phyloP scores from a whole-genome alignment of 1,140 invertebrate species.

The Eurytemora carolleeae region DNA sequence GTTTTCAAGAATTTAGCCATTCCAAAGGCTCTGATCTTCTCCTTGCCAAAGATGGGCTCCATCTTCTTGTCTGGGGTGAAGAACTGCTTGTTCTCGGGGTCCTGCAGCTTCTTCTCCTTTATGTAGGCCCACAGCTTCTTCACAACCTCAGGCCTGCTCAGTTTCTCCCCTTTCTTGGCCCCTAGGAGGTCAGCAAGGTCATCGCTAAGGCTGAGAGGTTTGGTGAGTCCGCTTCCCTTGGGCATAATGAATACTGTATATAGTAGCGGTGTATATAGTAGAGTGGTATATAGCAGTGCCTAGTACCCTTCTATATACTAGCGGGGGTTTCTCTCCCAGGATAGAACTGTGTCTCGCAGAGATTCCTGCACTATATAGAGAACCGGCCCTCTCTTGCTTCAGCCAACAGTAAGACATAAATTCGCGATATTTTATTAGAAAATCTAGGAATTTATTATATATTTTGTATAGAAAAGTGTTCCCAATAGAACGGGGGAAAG shows the following conservation, averaged over 20 bases:
- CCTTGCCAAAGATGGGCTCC: conserved; percentile 8
- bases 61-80: conserved; percentile 14
- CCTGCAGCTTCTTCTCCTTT: conserved; percentile 13
- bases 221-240: conserved; percentile 14
- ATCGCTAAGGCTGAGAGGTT: conserved; percentile 10
- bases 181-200: conserved; percentile 11
- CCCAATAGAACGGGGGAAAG: no score
- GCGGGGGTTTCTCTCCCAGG: no score
- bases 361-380: no score
- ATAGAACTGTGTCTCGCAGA: no score
- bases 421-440: no score
- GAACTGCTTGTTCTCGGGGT: conserved; percentile 14
- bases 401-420: no score
- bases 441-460: no score
- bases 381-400: no score
- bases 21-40: conserved; percentile 11
- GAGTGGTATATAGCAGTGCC: no score
- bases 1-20: conserved; percentile 15
- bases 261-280: no score
- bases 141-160: conserved; percentile 8
- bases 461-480: no score
- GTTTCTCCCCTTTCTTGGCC: conserved; percentile 12
- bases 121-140: conserved; percentile 14
- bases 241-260: conserved; percentile 14
- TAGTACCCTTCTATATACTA: no score